A percentile compares a stretch with the other conserved stretches of the same genome.
These are phyloP conservation scores for Pelagia noctiluca DNA, from an alignment of 30 jellyfish, hydroid and myxozoan species.

Conservation along the genomic window DNA sequence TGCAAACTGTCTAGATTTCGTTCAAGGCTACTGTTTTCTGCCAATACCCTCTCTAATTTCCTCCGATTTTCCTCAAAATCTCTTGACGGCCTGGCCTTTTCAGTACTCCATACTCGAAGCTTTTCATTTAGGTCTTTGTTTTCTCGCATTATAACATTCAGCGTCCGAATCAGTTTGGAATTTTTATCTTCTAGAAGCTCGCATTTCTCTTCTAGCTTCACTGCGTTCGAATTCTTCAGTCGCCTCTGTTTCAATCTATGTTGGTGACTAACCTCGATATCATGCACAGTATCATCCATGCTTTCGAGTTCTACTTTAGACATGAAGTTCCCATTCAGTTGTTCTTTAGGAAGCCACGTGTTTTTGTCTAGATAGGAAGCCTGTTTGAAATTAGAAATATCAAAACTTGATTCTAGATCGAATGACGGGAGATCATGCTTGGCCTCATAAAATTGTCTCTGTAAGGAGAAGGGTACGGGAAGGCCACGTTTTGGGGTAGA, in stretches of 20 bases:
- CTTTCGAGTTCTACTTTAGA: slow-evolving; percentile 52
- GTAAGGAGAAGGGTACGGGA: slow-evolving; percentile 45
- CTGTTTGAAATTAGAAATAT: not conserved
- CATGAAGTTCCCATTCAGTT: slow-evolving; percentile 47
- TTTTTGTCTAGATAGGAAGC: not conserved
- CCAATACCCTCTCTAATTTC: slow-evolving; percentile 18
- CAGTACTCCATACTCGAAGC: slow-evolving; percentile 53
- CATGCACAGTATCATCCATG: slow-evolving; percentile 50
- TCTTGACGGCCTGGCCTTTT: slow-evolving; percentile 48
- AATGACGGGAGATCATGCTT: not conserved
- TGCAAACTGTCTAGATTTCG: slow-evolving; percentile 28
- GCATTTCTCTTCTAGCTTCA: slow-evolving; percentile 70
- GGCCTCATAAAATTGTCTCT: slow-evolving; percentile 35
- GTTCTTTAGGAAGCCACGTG: slow-evolving; percentile 26
- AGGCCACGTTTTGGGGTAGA: slow-evolving; percentile 72
- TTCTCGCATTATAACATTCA: slow-evolving; percentile 74
- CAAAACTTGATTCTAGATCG: slow-evolving; percentile 5
- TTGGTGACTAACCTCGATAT: slow-evolving; percentile 38
- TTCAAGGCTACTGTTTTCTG: slow-evolving; percentile 41
- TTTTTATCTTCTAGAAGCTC: slow-evolving; percentile 65
- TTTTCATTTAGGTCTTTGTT: slow-evolving; percentile 72
- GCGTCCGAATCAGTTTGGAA: slow-evolving; percentile 61
- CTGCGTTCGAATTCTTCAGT: slow-evolving; percentile 21
- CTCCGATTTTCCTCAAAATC: slow-evolving; percentile 31
- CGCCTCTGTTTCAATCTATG: slow-evolving; percentile 46